Percentiles rank a stretch among this genome's conserved stretches.
Evolutionary conservation across 2,113 vertebrate species (phyloP).

Genomic region (Cariama cristata): DNA sequence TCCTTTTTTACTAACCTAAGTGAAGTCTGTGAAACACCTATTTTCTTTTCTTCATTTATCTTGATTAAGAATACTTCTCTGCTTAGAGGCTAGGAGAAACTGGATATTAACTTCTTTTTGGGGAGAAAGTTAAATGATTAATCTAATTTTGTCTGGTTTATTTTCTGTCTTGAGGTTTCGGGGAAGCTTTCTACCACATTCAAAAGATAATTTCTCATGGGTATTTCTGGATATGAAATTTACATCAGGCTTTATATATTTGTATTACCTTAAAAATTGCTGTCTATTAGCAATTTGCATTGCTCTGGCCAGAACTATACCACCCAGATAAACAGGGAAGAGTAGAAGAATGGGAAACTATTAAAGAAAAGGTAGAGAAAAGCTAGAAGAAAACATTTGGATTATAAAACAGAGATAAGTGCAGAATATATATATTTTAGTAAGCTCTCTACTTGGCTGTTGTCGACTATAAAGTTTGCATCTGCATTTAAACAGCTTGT

Average conservation of each 20-base stretch:
- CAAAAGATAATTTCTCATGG: not conserved
- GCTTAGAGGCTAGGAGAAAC: conserved; percentile 50
- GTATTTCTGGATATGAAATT: conserved; percentile 2
- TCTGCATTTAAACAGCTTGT: conserved; percentile 62
- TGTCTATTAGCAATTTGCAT: not conserved
- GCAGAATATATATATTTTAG: conserved; percentile 22
- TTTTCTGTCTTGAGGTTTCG: not conserved
- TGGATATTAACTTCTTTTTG: conserved; percentile 11
- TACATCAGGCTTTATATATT: not conserved
- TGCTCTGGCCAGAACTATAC: not conserved
- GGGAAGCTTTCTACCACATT: not conserved
- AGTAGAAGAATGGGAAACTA: not conserved
- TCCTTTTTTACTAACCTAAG: conserved; percentile 22
- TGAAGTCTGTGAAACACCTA: conserved; percentile 26
- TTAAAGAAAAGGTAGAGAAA: not conserved
- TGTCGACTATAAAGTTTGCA: conserved; percentile 51
- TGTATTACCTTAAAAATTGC: not conserved
- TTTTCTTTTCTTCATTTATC: conserved; percentile 63
- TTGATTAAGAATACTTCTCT: conserved; percentile 72
- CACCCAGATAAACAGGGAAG: not conserved
- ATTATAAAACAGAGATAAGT: not conserved
- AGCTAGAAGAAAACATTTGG: not conserved
- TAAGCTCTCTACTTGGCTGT: conserved; percentile 15
- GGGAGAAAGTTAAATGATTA: conserved; percentile 57
- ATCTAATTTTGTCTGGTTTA: conserved; percentile 15